Percentiles rank a stretch among this genome's conserved stretches.
These are phyloP conservation scores for Antheraea mylitta DNA, from an alignment of 1,140 invertebrate species.

Conservation along the genomic window DNA sequence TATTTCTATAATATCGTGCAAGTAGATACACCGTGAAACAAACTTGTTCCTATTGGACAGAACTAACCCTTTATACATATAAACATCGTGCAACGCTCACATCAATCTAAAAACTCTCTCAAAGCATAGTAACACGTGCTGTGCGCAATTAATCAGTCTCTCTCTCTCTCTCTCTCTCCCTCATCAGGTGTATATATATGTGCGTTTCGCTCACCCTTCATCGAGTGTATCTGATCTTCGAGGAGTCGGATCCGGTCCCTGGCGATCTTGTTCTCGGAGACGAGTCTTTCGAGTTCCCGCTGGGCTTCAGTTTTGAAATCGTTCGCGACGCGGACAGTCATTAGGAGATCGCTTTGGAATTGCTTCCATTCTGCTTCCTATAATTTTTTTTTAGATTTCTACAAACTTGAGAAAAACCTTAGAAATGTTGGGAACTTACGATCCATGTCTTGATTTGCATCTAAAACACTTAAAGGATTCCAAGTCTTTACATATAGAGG, in stretches of 20 bases:
- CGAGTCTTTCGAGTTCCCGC: conserved; percentile 88
- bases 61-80: neutral
- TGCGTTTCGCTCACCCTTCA: conserved; percentile 81
- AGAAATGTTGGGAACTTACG: too few species aligned
- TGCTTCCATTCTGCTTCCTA: conserved; percentile 93
- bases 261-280: conserved; percentile 90
- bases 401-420: too few species aligned
- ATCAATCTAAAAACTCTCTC: conserved; percentile 4
- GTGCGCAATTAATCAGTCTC: neutral
- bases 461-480: too few species aligned
- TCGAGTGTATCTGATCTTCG: conserved; percentile 89
- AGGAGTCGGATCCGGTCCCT: conserved; percentile 87
- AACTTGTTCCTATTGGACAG: neutral
- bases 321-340: conserved; percentile 96
- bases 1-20: neutral
- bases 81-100: conserved; percentile 8
- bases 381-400: too few species aligned
- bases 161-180: neutral
- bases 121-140: neutral
- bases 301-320: conserved; percentile 95
- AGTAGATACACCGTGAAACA: neutral
- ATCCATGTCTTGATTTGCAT: too few species aligned
- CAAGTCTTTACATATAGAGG: too few species aligned
- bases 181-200: neutral
- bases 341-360: conserved; percentile 94